These are phyloP conservation scores for Rhinophrynus dorsalis DNA, from an alignment of 2,797 vertebrate species.

Conservation along the genomic window DNA sequence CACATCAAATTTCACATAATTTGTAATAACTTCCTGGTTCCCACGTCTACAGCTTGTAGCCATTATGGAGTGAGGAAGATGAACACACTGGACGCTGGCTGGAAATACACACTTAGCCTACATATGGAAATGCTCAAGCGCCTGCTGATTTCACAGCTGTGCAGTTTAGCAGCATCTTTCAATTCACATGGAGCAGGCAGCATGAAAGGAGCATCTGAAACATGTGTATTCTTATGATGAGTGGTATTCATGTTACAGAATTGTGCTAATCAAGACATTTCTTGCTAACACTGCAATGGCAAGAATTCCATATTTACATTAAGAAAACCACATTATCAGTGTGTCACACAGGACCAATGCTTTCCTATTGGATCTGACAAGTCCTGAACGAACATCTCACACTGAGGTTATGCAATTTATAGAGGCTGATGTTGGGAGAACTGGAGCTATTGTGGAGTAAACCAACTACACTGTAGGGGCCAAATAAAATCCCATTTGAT, in stretches of 20 bases:
- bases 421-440: too few relatives aligned
- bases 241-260: neutral
- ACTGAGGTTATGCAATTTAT: too few relatives aligned
- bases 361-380: too few relatives aligned
- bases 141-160: conserved; percentile 36
- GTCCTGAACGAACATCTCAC: too few relatives aligned
- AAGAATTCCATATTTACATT: conserved; percentile 1
- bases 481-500: too few relatives aligned
- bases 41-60: conserved; percentile 15
- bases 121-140: conserved; percentile 41
- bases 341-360: too few relatives aligned
- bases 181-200: neutral
- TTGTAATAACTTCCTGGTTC: conserved; percentile 9
- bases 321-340: too few relatives aligned
- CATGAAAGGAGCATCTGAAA: neutral
- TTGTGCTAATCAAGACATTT: neutral
- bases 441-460: too few relatives aligned
- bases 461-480: too few relatives aligned
- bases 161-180: neutral
- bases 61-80: neutral
- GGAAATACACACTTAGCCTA: conserved; percentile 13
- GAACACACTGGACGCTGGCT: neutral
- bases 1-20: too few relatives aligned
- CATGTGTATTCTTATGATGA: neutral
- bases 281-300: neutral